Conservation (phyloP, 2,797 vertebrate species). For the Dallia pectoralis region DNA sequence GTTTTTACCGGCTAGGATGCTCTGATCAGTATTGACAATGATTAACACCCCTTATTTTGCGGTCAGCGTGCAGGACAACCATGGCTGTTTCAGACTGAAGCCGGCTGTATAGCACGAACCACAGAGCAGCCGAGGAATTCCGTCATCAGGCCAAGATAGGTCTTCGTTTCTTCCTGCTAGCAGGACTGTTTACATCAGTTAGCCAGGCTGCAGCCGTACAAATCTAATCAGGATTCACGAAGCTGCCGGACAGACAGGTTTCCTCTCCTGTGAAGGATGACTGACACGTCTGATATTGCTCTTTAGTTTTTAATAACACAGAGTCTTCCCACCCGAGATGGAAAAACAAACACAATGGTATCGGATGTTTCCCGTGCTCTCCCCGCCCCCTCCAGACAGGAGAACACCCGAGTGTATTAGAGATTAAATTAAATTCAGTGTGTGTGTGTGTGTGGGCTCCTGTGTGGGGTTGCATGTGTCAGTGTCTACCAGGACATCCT, state of each 20-base stretch:
- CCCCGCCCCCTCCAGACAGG: slow-evolving; percentile 21
- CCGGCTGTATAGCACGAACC: too few relatives aligned
- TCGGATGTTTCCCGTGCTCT: slow-evolving; percentile 50
- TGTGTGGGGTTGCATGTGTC: slow-evolving; percentile 7
- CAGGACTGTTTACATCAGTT: neutral
- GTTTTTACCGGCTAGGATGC: too few relatives aligned
- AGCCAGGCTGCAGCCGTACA: slow-evolving; percentile 4
- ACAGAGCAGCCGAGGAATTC: too few relatives aligned
- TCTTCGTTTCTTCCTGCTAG: neutral
- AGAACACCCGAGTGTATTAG: slow-evolving; percentile 21
- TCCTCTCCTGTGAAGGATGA: slow-evolving; percentile 56
- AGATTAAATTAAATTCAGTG: slow-evolving; percentile 19
- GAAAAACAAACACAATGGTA: slow-evolving; percentile 45
- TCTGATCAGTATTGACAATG: too few relatives aligned
- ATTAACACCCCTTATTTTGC: too few relatives aligned
- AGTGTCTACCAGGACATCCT: neutral
- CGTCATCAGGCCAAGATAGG: too few relatives aligned
- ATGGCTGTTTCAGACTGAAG: too few relatives aligned
- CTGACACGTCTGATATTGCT: slow-evolving; percentile 71
- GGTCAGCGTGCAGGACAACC: too few relatives aligned
- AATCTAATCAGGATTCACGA: slow-evolving; percentile 45
- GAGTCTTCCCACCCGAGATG: slow-evolving; percentile 39
- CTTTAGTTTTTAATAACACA: slow-evolving; percentile 71
- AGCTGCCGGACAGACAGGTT: slow-evolving; percentile 20
- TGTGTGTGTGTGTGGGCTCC: slow-evolving; percentile 6